A percentile compares a stretch with the other conserved stretches of the same genome.
These are phyloP conservation scores for Gasterosteus nipponicus DNA, from an alignment of 2,113 vertebrate species.

Conservation along the genomic window DNA sequence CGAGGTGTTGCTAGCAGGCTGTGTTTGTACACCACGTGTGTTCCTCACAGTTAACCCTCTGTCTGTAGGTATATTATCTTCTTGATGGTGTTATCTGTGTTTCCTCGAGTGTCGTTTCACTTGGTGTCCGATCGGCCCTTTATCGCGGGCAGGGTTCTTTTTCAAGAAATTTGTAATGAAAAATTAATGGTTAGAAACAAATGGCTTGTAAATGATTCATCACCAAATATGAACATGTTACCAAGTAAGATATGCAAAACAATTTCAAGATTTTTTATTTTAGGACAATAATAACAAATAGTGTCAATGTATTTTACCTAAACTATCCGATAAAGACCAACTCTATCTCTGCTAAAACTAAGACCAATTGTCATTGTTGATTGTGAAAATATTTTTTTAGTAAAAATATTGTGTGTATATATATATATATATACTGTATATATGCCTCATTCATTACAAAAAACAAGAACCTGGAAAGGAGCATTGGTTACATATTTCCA, in stretches of 20 bases:
- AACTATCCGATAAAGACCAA: constrained; percentile 7
- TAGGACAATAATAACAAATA: constrained; percentile 6
- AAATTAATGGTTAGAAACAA: not conserved
- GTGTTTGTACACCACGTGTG: no score
- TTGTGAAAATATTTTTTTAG: constrained; percentile 50
- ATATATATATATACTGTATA: not conserved
- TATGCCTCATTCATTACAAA: not conserved
- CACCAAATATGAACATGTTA: constrained; percentile 7
- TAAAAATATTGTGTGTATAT: constrained; percentile 33
- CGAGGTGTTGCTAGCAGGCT: no score
- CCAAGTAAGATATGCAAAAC: constrained; percentile 1
- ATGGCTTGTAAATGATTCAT: constrained; percentile 20
- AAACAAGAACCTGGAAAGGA: constrained; percentile 17
- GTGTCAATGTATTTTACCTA: constrained; percentile 2
- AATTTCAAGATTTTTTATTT: not conserved
- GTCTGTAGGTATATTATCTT: no score
- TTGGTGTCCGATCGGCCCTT: no score
- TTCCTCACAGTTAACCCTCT: no score
- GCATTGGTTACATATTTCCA: constrained; percentile 35
- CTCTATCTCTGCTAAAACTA: constrained; percentile 10
- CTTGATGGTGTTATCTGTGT: no score
- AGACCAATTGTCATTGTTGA: constrained; percentile 42
- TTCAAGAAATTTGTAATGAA: not conserved
- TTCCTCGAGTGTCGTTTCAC: no score
- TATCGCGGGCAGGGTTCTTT: no score